A percentile compares a stretch with the other conserved stretches of the same genome.
phyloP scores from a whole-genome alignment of 2,113 vertebrate species.

The Tyto alba region DNA sequence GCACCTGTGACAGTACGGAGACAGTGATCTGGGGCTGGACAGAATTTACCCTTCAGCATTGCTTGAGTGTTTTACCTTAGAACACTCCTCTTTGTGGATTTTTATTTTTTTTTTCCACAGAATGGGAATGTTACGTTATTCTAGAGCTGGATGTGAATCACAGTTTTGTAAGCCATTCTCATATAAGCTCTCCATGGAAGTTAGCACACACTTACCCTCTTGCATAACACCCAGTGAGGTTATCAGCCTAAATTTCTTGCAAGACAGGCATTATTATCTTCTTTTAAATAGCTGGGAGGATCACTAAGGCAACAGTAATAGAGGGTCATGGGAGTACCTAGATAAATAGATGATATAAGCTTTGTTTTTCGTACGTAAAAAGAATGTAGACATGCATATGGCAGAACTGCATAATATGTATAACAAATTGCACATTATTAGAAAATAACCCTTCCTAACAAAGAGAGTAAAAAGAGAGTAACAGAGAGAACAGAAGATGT shows the following conservation, averaged over 20 bases:
- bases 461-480: not conserved
- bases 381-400: not conserved
- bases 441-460: not conserved
- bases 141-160: not conserved
- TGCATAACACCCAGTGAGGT: constrained; percentile 20
- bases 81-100: not conserved
- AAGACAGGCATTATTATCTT: constrained; percentile 7
- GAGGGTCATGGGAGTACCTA: not conserved
- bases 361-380: not conserved
- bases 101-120: no score
- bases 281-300: constrained; percentile 1
- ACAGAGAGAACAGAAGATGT: not conserved
- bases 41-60: not conserved
- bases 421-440: not conserved
- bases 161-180: not conserved
- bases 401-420: not conserved
- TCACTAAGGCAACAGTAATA: constrained; percentile 35
- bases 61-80: not conserved
- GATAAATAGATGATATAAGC: not conserved
- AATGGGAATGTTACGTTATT: not conserved
- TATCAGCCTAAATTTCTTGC: constrained; percentile 35
- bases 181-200: not conserved
- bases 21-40: not conserved
- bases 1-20: not conserved
- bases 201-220: constrained; percentile 3